Evolutionary conservation across 2,888 invertebrate species (phyloP), one percentile per base, ranked within the genome.

Genomic region (Oscheius sp.): DNA sequence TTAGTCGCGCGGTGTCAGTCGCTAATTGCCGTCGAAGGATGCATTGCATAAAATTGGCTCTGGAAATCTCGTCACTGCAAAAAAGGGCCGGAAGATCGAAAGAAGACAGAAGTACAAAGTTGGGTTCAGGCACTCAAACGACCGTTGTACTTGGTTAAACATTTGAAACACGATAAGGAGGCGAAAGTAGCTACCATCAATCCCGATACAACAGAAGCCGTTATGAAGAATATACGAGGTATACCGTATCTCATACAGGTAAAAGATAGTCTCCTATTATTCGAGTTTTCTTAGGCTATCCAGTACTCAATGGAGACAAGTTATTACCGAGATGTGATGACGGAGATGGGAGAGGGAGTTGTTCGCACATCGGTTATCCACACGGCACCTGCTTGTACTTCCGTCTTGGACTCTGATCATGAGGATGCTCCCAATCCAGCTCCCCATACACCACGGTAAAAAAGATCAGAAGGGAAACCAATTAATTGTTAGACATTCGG

Each of bases 211-310:
- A 71, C 82, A 0, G 83, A 83, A 63, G 76, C 77, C 1, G 73
- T 83, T 17, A 82, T 83, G 77, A 80, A 79, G 49, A 81, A 79
- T 50, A 83, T 83, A 2, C 45, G 82, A 45, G 83, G 83, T 8
- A 83, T 83, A 20, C 83, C 83, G 6, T 83, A 76, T 68, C 71
- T 83, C 12, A 84, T 83, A 51, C 83, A 83, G 73, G 82, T 82
- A n/a, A n/a, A n/a, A n/a, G n/a, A n/a, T n/a, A n/a, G n/a, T 3
- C n/a, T 41, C 41, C 20, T 17, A 41, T 41, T 41, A 41, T 3
- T 17, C 24, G 14, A 47, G 47, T 17, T 2, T 12, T 74, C 76
- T 38, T 62, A 81, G 81, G 83, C 83, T 0, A 83, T 83, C 20
- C 83, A 83, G 67, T 83, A 83, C 63, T 80, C 80, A 2, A 78